A percentile compares a stretch with the other conserved stretches of the same genome.
Conservation (phyloP, 2,113 vertebrate genomes). For the Gnathonemus echidnorhynchus region DNA sequence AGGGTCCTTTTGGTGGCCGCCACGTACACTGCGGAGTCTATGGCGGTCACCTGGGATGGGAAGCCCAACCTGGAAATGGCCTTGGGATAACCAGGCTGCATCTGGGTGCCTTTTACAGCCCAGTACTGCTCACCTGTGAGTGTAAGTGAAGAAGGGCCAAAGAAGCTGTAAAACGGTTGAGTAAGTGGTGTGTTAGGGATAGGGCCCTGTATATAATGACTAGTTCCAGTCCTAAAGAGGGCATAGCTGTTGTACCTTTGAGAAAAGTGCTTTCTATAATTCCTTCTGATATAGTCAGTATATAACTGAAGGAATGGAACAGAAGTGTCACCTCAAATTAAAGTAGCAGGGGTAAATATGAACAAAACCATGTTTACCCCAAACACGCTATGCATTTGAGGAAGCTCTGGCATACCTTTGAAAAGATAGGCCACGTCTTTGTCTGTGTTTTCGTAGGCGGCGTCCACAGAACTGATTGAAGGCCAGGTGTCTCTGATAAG, state of each 20-base stretch:
- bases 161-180: background rate
- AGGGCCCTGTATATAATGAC: background rate
- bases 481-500: slow-evolving; percentile 47
- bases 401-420: slow-evolving; percentile 40
- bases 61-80: slow-evolving; percentile 47
- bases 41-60: slow-evolving; percentile 43
- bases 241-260: background rate
- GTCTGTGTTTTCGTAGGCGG: slow-evolving; percentile 44
- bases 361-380: background rate
- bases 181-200: background rate
- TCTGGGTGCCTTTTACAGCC: slow-evolving; percentile 33
- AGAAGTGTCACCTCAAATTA: background rate
- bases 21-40: slow-evolving; percentile 54
- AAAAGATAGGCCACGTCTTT: slow-evolving; percentile 38
- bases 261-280: background rate
- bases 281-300: background rate
- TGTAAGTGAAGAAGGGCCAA: background rate
- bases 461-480: slow-evolving; percentile 47
- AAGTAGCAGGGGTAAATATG: background rate
- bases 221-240: background rate
- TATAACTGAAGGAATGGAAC: background rate
- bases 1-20: slow-evolving; percentile 37
- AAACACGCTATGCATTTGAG: too few species aligned
- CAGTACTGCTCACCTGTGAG: slow-evolving; percentile 50
- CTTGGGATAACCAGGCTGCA: slow-evolving; percentile 49